phyloP scores from a whole-genome alignment of 2,113 vertebrate species.

The Sorex fumeus region DNA sequence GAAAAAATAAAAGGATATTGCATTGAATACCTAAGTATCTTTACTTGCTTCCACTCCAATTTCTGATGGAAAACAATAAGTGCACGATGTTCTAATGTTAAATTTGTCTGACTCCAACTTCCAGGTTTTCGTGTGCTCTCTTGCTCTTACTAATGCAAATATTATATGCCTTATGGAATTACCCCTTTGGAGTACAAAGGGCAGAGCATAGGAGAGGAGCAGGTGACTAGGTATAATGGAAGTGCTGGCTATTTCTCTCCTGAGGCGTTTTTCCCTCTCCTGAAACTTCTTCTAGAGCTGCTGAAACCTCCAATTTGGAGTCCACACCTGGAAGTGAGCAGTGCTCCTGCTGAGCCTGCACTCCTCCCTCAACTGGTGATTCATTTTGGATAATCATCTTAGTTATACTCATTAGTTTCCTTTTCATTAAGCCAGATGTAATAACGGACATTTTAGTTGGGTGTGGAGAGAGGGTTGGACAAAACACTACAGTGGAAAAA shows the following conservation, averaged over 20 bases:
- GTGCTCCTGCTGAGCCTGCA: constrained; percentile 12
- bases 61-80: background rate
- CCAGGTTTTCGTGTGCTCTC: background rate
- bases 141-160: constrained; percentile 6
- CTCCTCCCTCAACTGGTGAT: constrained; percentile 58
- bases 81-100: too few species aligned
- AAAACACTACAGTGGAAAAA: constrained; percentile 42
- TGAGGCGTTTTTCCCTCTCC: background rate
- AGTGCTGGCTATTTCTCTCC: background rate
- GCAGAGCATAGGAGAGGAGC: background rate
- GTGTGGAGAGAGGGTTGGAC: background rate
- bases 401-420: constrained; percentile 69
- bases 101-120: background rate
- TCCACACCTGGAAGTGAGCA: constrained; percentile 36
- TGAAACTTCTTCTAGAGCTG: background rate
- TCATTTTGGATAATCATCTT: constrained; percentile 74
- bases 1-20: constrained; percentile 19
- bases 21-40: too few species aligned
- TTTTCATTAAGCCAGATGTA: constrained; percentile 71
- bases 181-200: background rate
- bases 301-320: constrained; percentile 51
- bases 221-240: background rate
- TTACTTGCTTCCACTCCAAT: background rate
- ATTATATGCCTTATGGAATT: background rate
- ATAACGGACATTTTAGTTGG: constrained; percentile 61